Evolutionary conservation across 2,888 invertebrate genomes (phyloP).

Genomic region (Agrenia bidenticulata): DNA sequence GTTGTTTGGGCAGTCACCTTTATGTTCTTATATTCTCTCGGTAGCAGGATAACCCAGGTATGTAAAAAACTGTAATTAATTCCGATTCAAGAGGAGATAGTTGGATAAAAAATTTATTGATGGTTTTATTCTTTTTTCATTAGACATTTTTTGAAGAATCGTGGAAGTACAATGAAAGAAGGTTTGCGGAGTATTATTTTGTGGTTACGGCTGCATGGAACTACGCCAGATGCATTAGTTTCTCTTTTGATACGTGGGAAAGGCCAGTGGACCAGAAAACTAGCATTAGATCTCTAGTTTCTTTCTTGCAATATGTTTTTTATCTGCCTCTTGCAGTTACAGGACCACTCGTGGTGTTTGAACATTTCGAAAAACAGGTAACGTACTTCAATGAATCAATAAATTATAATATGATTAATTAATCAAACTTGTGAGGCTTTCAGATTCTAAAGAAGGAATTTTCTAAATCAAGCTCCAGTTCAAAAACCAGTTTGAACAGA

Average conservation of each 20-base stretch:
- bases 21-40: slow-evolving; percentile 57
- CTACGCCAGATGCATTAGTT: slow-evolving; percentile 69
- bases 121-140: too few relatives aligned
- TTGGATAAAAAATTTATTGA: not conserved
- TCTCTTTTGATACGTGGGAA: slow-evolving; percentile 63
- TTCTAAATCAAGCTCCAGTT: not conserved
- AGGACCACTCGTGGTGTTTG: slow-evolving; percentile 80
- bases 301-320: slow-evolving; percentile 72
- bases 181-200: slow-evolving; percentile 56
- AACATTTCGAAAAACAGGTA: slow-evolving; percentile 65
- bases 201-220: slow-evolving; percentile 68
- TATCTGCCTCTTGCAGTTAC: slow-evolving; percentile 80
- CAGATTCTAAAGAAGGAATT: slow-evolving; percentile 27
- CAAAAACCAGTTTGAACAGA: not conserved
- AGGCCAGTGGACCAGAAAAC: slow-evolving; percentile 11
- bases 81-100: not conserved
- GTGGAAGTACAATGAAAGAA: not conserved
- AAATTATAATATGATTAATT: not conserved
- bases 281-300: slow-evolving; percentile 54
- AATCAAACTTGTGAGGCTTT: slow-evolving; percentile 4
- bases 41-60: not conserved
- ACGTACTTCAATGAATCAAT: slow-evolving; percentile 15
- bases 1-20: slow-evolving; percentile 64
- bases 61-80: not conserved
- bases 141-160: not conserved